Evolutionary conservation across 2,888 invertebrate species (phyloP).

Genomic region (Heteropelma amictum): DNA sequence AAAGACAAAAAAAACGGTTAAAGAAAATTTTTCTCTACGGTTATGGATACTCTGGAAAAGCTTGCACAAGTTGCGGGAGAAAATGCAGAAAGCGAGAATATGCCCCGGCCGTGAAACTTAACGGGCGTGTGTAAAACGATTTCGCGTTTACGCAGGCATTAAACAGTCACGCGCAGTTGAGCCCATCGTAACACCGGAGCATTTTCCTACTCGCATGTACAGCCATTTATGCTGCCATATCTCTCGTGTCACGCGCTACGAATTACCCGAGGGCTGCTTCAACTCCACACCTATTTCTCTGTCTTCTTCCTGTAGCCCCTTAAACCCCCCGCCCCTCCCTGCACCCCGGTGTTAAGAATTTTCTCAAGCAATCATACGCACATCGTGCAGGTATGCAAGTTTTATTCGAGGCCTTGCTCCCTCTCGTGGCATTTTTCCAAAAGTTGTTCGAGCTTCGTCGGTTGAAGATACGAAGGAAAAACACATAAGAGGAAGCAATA

Average conservation of each 20-base stretch:
- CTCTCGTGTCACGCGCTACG: constrained; percentile 60
- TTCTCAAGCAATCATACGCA: constrained; percentile 6
- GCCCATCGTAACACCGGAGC: constrained; percentile 60
- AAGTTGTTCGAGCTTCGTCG: too few species aligned
- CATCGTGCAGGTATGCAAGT: neutral
- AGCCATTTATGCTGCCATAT: constrained; percentile 61
- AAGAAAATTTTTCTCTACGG: constrained; percentile 8
- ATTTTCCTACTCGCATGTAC: constrained; percentile 25
- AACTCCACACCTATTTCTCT: constrained; percentile 7
- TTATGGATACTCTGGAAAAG: constrained; percentile 20
- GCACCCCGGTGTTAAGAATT: constrained; percentile 17
- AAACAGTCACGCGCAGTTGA: constrained; percentile 64
- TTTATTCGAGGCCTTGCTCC: constrained; percentile 7
- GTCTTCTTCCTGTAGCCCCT: neutral
- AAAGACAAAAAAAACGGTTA: neutral
- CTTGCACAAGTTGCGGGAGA: constrained; percentile 5
- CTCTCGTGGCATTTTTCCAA: too few species aligned
- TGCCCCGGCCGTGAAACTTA: constrained; percentile 37
- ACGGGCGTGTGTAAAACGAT: constrained; percentile 56
- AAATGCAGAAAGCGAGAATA: constrained; percentile 14
- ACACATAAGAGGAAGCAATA: neutral
- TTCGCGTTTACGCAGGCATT: constrained; percentile 61
- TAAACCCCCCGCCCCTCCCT: neutral
- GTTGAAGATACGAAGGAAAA: neutral
- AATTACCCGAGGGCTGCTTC: constrained; percentile 51